phyloP scores from a whole-genome alignment of 2,113 vertebrate species.

The Colius striatus region DNA sequence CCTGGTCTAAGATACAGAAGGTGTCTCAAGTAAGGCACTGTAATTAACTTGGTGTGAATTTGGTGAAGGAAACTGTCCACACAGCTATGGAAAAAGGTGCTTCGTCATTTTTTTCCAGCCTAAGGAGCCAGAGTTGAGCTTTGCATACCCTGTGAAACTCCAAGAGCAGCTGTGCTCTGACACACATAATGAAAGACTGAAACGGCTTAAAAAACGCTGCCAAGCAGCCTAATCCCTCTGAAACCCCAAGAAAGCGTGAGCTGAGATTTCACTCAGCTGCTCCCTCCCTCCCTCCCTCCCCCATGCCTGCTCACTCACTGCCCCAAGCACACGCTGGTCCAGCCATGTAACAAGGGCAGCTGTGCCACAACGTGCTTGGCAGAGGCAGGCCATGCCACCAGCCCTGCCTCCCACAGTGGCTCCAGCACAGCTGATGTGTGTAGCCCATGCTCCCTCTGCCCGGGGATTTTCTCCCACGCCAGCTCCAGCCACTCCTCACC shows the following conservation, averaged over 20 bases:
- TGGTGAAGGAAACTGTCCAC: background rate
- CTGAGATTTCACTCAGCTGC: background rate
- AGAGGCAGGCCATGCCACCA: background rate
- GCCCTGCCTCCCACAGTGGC: fast-evolving
- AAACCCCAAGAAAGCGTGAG: background rate
- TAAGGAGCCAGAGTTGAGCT: background rate
- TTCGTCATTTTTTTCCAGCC: background rate
- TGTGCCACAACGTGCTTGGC: fast-evolving
- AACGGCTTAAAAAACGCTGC: background rate
- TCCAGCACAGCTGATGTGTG: fast-evolving
- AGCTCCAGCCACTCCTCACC: background rate
- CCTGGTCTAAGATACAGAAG: background rate
- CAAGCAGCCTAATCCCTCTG: background rate
- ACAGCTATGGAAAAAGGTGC: background rate
- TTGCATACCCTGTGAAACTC: background rate
- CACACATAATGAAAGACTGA: background rate
- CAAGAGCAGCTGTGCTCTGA: background rate
- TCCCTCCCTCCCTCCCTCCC: background rate
- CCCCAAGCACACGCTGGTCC: fast-evolving
- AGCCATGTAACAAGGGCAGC: fast-evolving
- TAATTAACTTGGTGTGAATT: background rate
- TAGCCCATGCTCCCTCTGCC: fast-evolving
- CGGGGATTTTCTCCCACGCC: background rate
- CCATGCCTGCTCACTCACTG: fast-evolving
- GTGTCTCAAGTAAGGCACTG: background rate